phyloP scores from a whole-genome alignment of 2,797 vertebrate genomes.

The Leptatherina wallacei region DNA sequence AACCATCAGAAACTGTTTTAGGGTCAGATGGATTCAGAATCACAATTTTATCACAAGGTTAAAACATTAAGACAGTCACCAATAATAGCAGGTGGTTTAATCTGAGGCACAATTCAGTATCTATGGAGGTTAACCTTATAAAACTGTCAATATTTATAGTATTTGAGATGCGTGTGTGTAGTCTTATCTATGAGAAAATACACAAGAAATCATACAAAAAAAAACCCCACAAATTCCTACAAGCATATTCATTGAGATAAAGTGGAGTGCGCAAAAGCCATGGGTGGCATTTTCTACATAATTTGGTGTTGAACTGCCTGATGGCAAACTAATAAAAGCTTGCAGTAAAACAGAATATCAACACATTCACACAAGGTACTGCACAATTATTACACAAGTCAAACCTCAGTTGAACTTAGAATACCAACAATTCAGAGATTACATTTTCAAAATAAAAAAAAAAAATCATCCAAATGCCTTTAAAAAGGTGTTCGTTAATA shows the following conservation, averaged over 20 bases:
- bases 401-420: not conserved
- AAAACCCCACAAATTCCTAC: not conserved
- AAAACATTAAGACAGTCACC: not conserved
- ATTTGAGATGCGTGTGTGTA: constrained; percentile 1
- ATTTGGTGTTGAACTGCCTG: constrained; percentile 19
- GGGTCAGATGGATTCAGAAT: constrained; percentile 26
- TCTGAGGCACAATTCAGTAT: not conserved
- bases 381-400: not conserved
- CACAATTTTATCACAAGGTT: not conserved
- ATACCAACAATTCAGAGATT: not conserved
- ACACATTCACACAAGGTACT: not conserved
- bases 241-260: constrained; percentile 13
- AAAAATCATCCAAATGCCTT: not conserved
- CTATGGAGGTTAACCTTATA: not conserved
- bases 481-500: constrained; percentile 9
- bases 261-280: constrained; percentile 10
- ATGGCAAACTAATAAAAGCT: constrained; percentile 13
- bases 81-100: not conserved
- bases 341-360: not conserved
- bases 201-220: not conserved
- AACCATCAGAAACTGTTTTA: constrained; percentile 23
- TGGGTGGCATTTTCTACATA: constrained; percentile 1
- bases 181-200: constrained; percentile 12
- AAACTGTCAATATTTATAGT: not conserved
- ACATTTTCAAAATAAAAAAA: constrained; percentile 5